These are phyloP conservation scores for Chrysolina oricalcia DNA, from an alignment of 2,888 invertebrate genomes.

Conservation along the genomic window DNA sequence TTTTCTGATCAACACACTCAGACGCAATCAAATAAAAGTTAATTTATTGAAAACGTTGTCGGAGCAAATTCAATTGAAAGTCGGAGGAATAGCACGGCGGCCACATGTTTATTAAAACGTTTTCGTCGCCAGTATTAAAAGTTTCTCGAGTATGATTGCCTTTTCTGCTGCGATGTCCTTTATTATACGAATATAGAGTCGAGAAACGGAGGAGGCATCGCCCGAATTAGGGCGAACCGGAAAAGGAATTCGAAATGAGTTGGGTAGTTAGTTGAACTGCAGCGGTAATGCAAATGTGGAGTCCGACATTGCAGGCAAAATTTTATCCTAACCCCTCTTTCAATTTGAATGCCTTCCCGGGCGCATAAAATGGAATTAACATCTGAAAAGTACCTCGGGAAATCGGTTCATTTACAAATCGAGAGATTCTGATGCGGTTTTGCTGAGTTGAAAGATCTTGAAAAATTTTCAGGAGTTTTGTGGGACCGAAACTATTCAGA, in stretches of 20 bases:
- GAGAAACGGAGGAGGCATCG: constrained; percentile 32
- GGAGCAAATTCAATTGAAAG: constrained; percentile 24
- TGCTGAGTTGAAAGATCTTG: not conserved
- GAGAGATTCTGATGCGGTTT: not conserved
- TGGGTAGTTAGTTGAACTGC: constrained; percentile 41
- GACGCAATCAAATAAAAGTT: constrained; percentile 14
- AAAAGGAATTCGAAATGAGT: constrained; percentile 47
- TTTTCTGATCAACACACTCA: constrained; percentile 5
- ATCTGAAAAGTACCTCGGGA: constrained; percentile 24
- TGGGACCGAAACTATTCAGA: not conserved
- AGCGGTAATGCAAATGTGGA: constrained; percentile 39
- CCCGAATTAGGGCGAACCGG: constrained; percentile 40
- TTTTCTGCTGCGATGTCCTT: constrained; percentile 36
- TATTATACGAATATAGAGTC: constrained; percentile 41
- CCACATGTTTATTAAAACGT: constrained; percentile 34
- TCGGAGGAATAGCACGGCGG: constrained; percentile 5
- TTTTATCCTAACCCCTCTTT: constrained; percentile 17
- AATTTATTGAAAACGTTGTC: constrained; percentile 31
- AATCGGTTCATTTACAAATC: constrained; percentile 16
- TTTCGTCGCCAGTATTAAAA: constrained; percentile 24
- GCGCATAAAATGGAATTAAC: constrained; percentile 30
- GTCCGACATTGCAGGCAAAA: constrained; percentile 27
- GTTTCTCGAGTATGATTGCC: constrained; percentile 34
- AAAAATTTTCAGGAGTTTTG: not conserved
- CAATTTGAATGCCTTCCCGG: constrained; percentile 18